Percentiles rank a stretch among this genome's conserved stretches.
These are phyloP conservation scores for Dione vanillae DNA, from an alignment of 2,888 invertebrate genomes.

Conservation along the genomic window DNA sequence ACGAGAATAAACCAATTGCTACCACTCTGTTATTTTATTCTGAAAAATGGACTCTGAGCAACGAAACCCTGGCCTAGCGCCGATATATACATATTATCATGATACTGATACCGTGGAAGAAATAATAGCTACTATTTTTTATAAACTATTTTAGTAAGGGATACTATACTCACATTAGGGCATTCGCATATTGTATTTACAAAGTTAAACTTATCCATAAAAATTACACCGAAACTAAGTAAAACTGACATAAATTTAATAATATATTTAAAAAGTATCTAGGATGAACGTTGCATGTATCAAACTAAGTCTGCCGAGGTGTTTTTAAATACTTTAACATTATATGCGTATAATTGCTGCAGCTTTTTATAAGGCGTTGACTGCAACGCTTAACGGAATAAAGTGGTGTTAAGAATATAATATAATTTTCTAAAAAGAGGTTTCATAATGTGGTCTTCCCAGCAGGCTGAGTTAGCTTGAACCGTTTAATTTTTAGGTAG, in stretches of 20 bases:
- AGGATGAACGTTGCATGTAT: not conserved
- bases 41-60: too few species aligned
- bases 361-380: constrained; percentile 2
- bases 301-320: not conserved
- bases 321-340: constrained; percentile 1
- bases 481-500: too few species aligned
- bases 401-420: not conserved
- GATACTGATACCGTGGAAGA: too few species aligned
- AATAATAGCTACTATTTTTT: too few species aligned
- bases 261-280: not conserved
- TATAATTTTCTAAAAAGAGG: not conserved
- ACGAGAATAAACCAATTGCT: too few species aligned
- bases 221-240: not conserved
- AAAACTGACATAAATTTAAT: not conserved
- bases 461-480: too few species aligned
- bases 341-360: constrained; percentile 14
- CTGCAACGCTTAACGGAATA: not conserved
- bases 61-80: too few species aligned
- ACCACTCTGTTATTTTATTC: too few species aligned
- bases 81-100: too few species aligned
- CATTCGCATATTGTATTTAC: too few species aligned
- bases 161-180: too few species aligned
- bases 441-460: not conserved
- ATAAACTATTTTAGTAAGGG: too few species aligned
- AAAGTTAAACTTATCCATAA: not conserved